Conservation (phyloP, 2,113 vertebrate species). For the Urocitellus parryii region DNA sequence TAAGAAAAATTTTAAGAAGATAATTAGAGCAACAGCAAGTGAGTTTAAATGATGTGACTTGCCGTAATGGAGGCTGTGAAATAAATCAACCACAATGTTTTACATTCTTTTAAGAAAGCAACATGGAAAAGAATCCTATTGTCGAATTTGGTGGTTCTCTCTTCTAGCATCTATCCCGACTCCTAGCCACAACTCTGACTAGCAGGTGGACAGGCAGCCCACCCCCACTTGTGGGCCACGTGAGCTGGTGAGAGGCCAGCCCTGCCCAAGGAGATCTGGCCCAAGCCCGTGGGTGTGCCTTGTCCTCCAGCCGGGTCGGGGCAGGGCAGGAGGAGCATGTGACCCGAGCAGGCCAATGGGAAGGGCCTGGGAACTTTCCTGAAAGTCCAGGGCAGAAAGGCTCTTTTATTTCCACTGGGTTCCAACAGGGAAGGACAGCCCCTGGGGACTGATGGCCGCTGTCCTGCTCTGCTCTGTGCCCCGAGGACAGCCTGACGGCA, state of each 20-base stretch:
- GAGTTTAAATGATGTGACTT: background rate
- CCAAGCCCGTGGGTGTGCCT: background rate
- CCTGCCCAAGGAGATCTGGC: background rate
- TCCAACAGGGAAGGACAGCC: background rate
- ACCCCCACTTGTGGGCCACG: background rate
- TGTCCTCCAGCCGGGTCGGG: background rate
- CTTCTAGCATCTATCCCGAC: background rate
- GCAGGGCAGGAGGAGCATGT: background rate
- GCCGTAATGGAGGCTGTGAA: background rate
- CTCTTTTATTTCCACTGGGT: background rate
- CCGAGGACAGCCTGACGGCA: background rate
- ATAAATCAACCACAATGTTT: background rate
- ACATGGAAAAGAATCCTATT: background rate
- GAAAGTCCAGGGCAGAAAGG: background rate
- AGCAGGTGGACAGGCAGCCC: background rate
- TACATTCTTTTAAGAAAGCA: background rate
- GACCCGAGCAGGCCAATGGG: background rate
- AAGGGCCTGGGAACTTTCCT: background rate
- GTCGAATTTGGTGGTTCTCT: background rate
- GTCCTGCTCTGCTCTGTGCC: background rate
- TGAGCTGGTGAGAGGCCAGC: background rate
- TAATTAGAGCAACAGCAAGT: conserved; percentile 7
- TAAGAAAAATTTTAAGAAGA: conserved; percentile 16
- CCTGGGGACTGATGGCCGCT: too few relatives aligned
- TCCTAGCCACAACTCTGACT: background rate